These are phyloP conservation scores for Pseudococcus jackbeardsleyi DNA, from an alignment of 2,888 invertebrate genomes.

Conservation along the genomic window DNA sequence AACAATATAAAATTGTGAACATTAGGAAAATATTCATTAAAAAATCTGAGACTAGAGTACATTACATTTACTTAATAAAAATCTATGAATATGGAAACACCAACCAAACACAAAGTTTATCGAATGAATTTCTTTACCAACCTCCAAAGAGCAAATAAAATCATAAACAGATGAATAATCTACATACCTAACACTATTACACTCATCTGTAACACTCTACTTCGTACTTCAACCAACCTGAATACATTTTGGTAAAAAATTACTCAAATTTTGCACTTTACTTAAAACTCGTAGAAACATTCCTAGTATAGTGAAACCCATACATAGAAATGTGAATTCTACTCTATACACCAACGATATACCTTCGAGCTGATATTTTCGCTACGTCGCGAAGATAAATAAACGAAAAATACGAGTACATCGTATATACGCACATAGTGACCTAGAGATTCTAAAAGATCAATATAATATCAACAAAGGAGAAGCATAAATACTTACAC, in stretches of 20 bases:
- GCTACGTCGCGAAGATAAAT: not conserved
- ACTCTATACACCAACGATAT: not conserved
- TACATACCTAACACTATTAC: not conserved
- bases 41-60: not conserved
- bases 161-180: not conserved
- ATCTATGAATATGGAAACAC: not conserved
- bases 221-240: not conserved
- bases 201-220: not conserved
- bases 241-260: not conserved
- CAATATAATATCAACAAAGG: conserved; percentile 62
- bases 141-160: not conserved
- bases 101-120: not conserved
- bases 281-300: not conserved
- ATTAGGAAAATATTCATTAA: not conserved
- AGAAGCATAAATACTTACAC: conserved; percentile 35
- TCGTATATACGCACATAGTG: conserved; percentile 59
- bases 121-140: not conserved
- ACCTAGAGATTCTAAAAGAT: conserved; percentile 63
- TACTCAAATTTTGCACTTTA: not conserved
- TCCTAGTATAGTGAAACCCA: not conserved
- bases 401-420: conserved; percentile 22
- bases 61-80: not conserved
- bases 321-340: not conserved
- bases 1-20: not conserved
- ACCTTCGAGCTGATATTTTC: not conserved